These are phyloP conservation scores for Achatina immaculata DNA, from an alignment of 1,140 invertebrate genomes.

Conservation along the genomic window DNA sequence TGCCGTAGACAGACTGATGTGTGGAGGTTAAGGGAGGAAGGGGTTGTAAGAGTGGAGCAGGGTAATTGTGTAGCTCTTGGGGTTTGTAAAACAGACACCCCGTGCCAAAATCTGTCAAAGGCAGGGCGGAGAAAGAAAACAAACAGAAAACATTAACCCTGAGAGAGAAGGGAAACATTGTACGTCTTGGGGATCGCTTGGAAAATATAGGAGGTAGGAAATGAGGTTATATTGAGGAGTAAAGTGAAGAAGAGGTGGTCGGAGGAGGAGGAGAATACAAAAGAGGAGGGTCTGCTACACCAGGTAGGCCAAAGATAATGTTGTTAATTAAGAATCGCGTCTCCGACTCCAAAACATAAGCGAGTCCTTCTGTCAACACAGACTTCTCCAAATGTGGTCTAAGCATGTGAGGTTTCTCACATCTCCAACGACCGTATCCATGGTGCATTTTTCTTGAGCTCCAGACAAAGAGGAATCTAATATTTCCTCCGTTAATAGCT, in stretches of 20 bases:
- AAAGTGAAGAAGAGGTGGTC: neutral
- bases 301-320: neutral
- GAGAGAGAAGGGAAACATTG: neutral
- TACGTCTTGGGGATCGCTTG: neutral
- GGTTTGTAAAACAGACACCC: slow-evolving; percentile 9
- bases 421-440: neutral
- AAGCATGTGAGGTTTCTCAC: neutral
- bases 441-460: too few relatives aligned
- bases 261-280: slow-evolving; percentile 12
- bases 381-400: neutral
- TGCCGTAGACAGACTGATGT: neutral
- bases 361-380: neutral
- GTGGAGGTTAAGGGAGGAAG: neutral
- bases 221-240: neutral
- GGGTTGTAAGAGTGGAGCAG: neutral
- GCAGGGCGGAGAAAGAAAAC: neutral
- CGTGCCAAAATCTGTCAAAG: neutral
- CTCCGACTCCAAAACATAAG: neutral
- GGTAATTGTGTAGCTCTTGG: neutral
- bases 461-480: too few relatives aligned
- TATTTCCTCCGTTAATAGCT: too few relatives aligned
- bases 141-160: slow-evolving; percentile 9
- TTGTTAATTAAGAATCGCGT: neutral
- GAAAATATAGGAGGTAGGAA: neutral
- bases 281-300: neutral